Evolutionary conservation across 1,140 invertebrate species (phyloP).

Genomic region (Notospermus geniculatus): DNA sequence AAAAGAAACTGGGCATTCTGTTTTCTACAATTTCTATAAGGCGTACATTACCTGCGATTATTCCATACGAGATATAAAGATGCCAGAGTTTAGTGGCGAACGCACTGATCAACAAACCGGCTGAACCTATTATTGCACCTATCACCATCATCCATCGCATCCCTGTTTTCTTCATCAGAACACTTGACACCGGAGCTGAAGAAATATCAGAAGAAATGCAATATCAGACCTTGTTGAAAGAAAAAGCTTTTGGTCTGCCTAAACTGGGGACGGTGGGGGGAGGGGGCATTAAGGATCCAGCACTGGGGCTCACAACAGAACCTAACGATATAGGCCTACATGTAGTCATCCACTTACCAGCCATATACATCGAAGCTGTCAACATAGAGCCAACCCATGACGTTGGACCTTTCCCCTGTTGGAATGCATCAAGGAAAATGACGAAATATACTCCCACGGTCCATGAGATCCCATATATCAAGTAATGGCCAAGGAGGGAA

Average conservation of each 20-base stretch:
- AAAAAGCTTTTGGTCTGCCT: too few species aligned
- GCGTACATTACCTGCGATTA: constrained; percentile 58
- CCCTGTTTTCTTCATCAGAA: constrained; percentile 76
- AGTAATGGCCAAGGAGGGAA: constrained; percentile 86
- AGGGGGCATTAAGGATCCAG: too few species aligned
- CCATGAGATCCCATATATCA: constrained; percentile 85
- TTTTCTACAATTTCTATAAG: background rate
- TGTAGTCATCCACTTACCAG: too few species aligned
- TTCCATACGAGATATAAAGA: constrained; percentile 77
- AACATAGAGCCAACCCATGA: constrained; percentile 83
- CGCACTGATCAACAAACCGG: constrained; percentile 76
- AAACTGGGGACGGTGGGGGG: too few species aligned
- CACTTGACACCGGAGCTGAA: constrained; percentile 78
- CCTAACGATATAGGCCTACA: too few species aligned
- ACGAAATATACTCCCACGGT: constrained; percentile 90
- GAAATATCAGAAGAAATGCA: background rate
- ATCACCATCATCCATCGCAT: constrained; percentile 72
- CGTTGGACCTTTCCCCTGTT: constrained; percentile 79
- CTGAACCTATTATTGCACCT: constrained; percentile 67
- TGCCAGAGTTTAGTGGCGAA: constrained; percentile 51
- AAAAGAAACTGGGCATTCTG: too few species aligned
- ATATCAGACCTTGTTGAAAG: too few species aligned
- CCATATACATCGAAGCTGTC: background rate
- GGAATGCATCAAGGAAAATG: constrained; percentile 83
- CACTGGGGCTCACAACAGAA: too few species aligned